Conservation (phyloP, 2,888 invertebrate species). For the Andricus curvator region DNA sequence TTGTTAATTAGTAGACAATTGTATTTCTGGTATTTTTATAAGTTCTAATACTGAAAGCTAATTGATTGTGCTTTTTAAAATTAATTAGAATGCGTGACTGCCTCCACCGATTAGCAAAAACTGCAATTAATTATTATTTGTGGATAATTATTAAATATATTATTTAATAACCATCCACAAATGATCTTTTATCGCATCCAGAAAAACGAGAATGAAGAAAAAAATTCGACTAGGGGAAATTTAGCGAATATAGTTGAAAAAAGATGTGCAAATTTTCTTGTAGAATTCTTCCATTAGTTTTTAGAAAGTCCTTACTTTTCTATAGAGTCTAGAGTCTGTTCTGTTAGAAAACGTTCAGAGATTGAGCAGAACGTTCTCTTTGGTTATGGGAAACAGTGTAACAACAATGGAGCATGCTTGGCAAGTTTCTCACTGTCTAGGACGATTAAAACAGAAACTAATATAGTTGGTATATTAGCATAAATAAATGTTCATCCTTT, state of each 20-base stretch:
- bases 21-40: neutral
- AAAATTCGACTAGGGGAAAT: neutral
- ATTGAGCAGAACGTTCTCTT: constrained; percentile 21
- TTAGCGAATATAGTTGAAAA: neutral
- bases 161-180: neutral
- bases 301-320: constrained; percentile 21
- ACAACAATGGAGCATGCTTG: constrained; percentile 36
- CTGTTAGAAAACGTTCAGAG: constrained; percentile 9
- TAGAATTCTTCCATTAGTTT: neutral
- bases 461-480: constrained; percentile 34
- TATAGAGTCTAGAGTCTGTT: neutral
- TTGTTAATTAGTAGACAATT: neutral
- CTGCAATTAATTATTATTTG: neutral
- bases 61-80: constrained; percentile 3
- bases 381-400: constrained; percentile 28
- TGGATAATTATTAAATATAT: constrained; percentile 4
- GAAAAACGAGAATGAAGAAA: neutral
- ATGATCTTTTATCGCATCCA: neutral
- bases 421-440: constrained; percentile 23
- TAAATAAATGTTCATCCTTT: constrained; percentile 19
- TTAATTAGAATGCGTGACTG: constrained; percentile 5
- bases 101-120: neutral
- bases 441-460: constrained; percentile 27
- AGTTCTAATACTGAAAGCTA: neutral
- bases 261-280: neutral